Evolutionary conservation across 2,113 vertebrate genomes (phyloP), one percentile per base, ranked within the genome.

Genomic region (Cheilinus undulatus): DNA sequence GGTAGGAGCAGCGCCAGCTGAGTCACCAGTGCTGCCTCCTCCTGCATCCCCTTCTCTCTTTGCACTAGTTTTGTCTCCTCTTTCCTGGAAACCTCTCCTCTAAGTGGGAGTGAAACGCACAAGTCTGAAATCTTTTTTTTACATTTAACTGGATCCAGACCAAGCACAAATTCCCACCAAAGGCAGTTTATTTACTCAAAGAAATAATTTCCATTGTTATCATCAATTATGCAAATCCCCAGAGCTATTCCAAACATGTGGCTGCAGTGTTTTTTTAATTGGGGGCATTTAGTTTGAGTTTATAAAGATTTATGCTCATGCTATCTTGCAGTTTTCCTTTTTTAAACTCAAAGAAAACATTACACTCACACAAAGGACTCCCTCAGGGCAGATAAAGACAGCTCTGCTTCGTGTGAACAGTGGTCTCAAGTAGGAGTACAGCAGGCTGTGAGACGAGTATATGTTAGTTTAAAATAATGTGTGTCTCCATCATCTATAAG

Each of bases 161-260:
- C 57, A 72, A 14, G 19, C 62, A 70, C 58, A 67, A 79, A 84
- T 68, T 79, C 78, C 50, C 58, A 63, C 58, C 65, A 66, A 86
- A 75, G 48, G 52, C 42, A 30, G 59, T 86, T 86, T 88, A 68
- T 86, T 86, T 80, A 78, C 68, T 28, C 57, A 77, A 60, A 76
- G 10, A 67, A 72, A 64, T 74, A 5, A 70, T 65, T 85, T 72
- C 58, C 27, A 80, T 86, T 87, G 72, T 84, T 74, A 83, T 82
- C 69, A 78, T 49, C 68, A 81, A 86, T 84, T 86, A 90, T 69
- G 56, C 53, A 80, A 84, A 88, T 84, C 76, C 80, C 85, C 34
- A 22, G 63, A 86, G 84, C 59, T 38, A 34, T 60, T 58, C 48
- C 14, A 14, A 71, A 84, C 69, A 80, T 75, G 58, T 85, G 76